Evolutionary conservation across 1,140 invertebrate genomes (phyloP), one percentile per base, ranked within the genome.

Genomic region (Trigoniulus corallinus): DNA sequence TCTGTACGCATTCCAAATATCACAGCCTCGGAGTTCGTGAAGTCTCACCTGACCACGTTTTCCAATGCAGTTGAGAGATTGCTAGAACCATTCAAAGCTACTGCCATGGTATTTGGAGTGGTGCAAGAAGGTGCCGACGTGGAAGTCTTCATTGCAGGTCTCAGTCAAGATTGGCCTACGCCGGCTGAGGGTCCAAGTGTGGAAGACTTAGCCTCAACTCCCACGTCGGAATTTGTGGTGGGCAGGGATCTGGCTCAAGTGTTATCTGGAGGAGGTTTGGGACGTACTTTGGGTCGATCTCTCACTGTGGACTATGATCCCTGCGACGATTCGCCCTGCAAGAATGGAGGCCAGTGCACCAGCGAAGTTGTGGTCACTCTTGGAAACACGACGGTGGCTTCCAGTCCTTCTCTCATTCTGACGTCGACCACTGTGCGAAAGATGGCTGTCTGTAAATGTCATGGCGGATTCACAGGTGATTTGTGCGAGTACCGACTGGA

Each of bases 401-500:
- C 89, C 57, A 88, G 82, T 59, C 76, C 79, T 27, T 73, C 74
- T 1, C 59, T 89, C 7, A 79, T 92, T 44, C 73, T 92, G 12
- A 86, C 84, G 24, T 82, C 82, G 0, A 87, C 87, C 0, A 67
- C 76, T 34, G 73, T 92, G 0, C 64, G 73, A 3, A 80, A 88
- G 58, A 79, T 87, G 55, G 82, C 83, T 61, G 71, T 65, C 1
- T 94, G 88, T 60, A 75, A 77, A 50, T 93, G 88, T 64, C 72
- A 74, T 77, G 82, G 55, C 78, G 85, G 51, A 84, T 85, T 63
- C 80, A 78, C 23, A 81, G 88, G 4, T 67, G 71, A 22, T 74
- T 51, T 77, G 47, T 94, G 89, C 65, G 81, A 88, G 55, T 78
- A 79, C 55, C 72, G 83, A 15, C 83, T 88, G 65, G 86, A 92